A percentile compares a stretch with the other conserved stretches of the same genome.
These are phyloP conservation scores for Dilophus febrilis DNA, from an alignment of 2,888 invertebrate species.

Conservation along the genomic window DNA sequence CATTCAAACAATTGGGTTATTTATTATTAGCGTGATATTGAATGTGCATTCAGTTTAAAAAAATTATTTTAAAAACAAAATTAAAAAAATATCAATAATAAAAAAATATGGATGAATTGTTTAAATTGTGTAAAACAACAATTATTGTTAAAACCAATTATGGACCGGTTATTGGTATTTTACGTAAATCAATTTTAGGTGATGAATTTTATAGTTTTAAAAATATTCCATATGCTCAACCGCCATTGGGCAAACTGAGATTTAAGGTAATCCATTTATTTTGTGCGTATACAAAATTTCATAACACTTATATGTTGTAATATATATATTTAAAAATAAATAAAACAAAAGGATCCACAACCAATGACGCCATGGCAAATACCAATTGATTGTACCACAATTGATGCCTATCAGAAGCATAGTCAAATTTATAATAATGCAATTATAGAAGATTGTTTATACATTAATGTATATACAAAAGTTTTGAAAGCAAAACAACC, in stretches of 20 bases:
- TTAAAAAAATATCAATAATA: too few relatives aligned
- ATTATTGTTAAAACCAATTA: neutral
- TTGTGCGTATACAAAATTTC: neutral
- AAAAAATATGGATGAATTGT: too few relatives aligned
- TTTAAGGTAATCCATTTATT: conserved; percentile 6
- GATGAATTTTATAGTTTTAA: conserved; percentile 1
- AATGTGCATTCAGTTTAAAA: too few relatives aligned
- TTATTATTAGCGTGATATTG: too few relatives aligned
- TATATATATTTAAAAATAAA: neutral
- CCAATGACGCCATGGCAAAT: conserved; percentile 28
- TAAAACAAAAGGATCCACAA: conserved; percentile 23
- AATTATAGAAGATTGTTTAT: conserved; percentile 36
- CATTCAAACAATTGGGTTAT: too few relatives aligned
- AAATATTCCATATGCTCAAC: conserved; percentile 22
- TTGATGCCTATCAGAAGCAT: conserved; percentile 25
- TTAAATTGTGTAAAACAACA: too few relatives aligned
- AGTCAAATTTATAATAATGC: conserved; percentile 21
- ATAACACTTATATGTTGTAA: neutral
- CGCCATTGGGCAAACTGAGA: conserved; percentile 23
- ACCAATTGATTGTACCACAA: conserved; percentile 27
- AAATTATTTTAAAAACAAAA: too few relatives aligned
- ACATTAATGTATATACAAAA: conserved; percentile 32
- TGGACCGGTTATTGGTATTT: neutral
- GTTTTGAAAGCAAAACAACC: conserved; percentile 19
- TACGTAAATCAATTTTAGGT: neutral